phyloP scores from a whole-genome alignment of 2,113 vertebrate species.

The Actinemys pallida region DNA sequence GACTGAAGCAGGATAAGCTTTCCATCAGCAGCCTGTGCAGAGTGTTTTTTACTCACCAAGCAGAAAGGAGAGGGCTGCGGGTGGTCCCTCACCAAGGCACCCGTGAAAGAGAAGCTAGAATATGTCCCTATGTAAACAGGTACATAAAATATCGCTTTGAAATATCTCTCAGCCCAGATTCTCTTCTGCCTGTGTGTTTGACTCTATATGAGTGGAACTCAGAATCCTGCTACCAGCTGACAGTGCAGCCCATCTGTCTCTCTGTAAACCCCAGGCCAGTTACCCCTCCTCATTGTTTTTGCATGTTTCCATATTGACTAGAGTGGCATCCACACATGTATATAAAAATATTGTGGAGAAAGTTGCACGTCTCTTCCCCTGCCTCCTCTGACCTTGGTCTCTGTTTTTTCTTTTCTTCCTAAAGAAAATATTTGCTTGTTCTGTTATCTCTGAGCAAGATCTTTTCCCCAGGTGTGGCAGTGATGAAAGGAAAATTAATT shows the following conservation, averaged over 20 bases:
- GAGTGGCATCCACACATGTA: constrained; percentile 68
- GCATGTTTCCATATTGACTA: constrained; percentile 74
- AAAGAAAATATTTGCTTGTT: constrained; percentile 80
- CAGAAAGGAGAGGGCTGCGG: background rate
- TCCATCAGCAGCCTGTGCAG: background rate
- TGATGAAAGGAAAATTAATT: constrained; percentile 76
- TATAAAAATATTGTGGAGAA: constrained; percentile 67
- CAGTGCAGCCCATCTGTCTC: constrained; percentile 71
- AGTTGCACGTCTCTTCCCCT: constrained; percentile 54
- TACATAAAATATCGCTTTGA: background rate
- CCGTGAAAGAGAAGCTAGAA: background rate
- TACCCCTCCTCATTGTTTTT: constrained; percentile 54
- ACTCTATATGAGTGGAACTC: constrained; percentile 27
- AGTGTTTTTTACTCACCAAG: rapidly evolving
- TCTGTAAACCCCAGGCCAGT: constrained; percentile 56
- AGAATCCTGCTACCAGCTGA: constrained; percentile 44
- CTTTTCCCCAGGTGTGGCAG: constrained; percentile 76
- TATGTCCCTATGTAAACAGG: rapidly evolving
- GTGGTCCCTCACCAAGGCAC: background rate
- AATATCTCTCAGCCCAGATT: background rate
- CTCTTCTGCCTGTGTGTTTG: constrained; percentile 3
- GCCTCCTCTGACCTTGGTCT: constrained; percentile 78
- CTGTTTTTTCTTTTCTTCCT: constrained; percentile 75
- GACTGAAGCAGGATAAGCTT: background rate
- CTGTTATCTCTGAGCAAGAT: constrained; percentile 76